A percentile compares a stretch with the other conserved stretches of the same genome.
phyloP scores from a whole-genome alignment of 2,797 vertebrate species.

The Miichthys miiuy region DNA sequence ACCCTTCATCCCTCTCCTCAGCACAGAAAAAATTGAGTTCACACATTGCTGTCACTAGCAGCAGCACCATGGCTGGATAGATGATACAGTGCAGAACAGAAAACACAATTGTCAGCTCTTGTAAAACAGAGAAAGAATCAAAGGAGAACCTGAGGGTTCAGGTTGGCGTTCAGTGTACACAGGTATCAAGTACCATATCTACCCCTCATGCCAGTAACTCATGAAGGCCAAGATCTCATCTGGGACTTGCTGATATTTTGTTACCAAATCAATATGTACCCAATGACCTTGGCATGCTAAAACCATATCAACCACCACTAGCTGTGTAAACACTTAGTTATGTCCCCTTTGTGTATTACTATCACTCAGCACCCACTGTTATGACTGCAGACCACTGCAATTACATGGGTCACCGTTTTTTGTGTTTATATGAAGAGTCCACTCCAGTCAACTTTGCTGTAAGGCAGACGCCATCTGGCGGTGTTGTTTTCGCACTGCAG shows the following conservation, averaged over 20 bases:
- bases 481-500: slow-evolving; percentile 60
- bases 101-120: slow-evolving; percentile 57
- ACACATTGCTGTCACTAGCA: slow-evolving; percentile 52
- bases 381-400: slow-evolving; percentile 38
- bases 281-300: slow-evolving; percentile 53
- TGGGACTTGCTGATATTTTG: slow-evolving; percentile 25
- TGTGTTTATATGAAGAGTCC: background rate
- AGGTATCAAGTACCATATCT: slow-evolving; percentile 17
- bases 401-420: slow-evolving; percentile 25
- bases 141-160: slow-evolving; percentile 4
- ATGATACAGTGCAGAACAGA: slow-evolving; percentile 43
- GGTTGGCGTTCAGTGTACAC: slow-evolving; percentile 11
- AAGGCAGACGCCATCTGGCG: slow-evolving; percentile 75
- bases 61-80: slow-evolving; percentile 40
- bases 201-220: slow-evolving; percentile 5
- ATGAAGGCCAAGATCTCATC: slow-evolving; percentile 27
- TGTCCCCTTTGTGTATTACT: slow-evolving; percentile 9
- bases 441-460: slow-evolving; percentile 34
- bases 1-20: slow-evolving; percentile 16
- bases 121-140: slow-evolving; percentile 49
- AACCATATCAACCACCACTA: background rate
- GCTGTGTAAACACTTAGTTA: slow-evolving; percentile 1
- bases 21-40: slow-evolving; percentile 35
- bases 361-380: slow-evolving; percentile 32
- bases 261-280: slow-evolving; percentile 48